Evolutionary conservation across 2,113 vertebrate species (phyloP).

Genomic region (Otis tarda): DNA sequence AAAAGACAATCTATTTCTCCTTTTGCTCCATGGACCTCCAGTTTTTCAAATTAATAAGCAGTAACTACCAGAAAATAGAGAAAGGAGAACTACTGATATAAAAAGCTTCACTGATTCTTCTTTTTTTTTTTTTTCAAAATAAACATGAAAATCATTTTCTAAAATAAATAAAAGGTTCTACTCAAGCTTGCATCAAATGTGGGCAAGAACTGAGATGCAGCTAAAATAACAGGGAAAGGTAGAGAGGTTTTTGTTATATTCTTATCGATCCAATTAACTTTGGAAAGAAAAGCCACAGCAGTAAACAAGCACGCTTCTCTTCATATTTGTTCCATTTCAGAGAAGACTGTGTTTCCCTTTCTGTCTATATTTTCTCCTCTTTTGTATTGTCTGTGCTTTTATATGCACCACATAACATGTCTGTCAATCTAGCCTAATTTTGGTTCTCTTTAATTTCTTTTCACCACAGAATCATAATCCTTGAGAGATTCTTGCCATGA

Average conservation of each 20-base stretch:
- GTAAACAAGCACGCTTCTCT: background rate
- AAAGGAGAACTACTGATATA: background rate
- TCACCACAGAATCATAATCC: background rate
- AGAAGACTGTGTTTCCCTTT: background rate
- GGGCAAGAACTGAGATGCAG: background rate
- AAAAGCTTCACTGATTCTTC: background rate
- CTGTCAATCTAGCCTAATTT: background rate
- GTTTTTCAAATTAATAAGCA: background rate
- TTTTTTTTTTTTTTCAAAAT: background rate
- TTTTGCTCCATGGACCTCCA: background rate
- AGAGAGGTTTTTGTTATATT: background rate
- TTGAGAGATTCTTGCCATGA: background rate
- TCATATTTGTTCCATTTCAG: background rate
- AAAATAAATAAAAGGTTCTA: background rate
- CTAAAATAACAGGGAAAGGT: background rate
- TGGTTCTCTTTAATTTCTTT: background rate
- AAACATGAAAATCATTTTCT: background rate
- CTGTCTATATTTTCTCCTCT: background rate
- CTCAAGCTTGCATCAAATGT: background rate
- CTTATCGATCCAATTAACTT: background rate
- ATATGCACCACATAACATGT: background rate
- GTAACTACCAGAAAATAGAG: background rate
- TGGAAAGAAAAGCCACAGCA: background rate
- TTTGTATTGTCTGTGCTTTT: background rate
- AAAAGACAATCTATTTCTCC: background rate